These are phyloP conservation scores for Aerospiza tachiro DNA, from an alignment of 2,797 vertebrate species.

Conservation along the genomic window DNA sequence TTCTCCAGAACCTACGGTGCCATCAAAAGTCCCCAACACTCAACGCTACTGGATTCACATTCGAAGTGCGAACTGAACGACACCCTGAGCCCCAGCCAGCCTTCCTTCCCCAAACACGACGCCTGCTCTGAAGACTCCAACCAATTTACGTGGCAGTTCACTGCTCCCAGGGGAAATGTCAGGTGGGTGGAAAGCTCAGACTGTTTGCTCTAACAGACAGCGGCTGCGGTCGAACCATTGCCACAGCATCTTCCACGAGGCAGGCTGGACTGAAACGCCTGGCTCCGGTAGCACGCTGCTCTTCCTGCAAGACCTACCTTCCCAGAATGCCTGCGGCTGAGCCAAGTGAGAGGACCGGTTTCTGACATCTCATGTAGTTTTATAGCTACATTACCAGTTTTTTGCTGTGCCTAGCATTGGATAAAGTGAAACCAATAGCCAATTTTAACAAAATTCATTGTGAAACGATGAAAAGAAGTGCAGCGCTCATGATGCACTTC, in stretches of 20 bases:
- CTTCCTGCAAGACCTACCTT: not conserved
- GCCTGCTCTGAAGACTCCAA: not conserved
- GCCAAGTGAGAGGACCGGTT: not conserved
- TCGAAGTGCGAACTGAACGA: not conserved
- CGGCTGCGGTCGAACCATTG: fast-evolving
- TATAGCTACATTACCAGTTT: not conserved
- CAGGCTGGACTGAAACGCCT: not conserved
- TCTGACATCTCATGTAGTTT: not conserved
- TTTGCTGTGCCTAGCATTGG: not conserved
- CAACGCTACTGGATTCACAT: not conserved
- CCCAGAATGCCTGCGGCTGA: not conserved
- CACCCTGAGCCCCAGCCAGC: not conserved
- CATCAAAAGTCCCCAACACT: not conserved
- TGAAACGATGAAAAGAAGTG: not conserved
- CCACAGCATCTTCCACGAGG: not conserved
- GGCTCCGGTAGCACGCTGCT: not conserved
- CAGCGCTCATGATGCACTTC: fast-evolving
- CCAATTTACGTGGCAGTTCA: not conserved
- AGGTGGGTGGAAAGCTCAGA: not conserved
- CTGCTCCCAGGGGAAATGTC: not conserved
- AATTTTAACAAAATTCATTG: not conserved
- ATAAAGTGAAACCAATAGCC: not conserved
- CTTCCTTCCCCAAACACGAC: not conserved
- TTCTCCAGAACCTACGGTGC: not conserved
- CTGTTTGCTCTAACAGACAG: not conserved